phyloP scores from a whole-genome alignment of 2,888 invertebrate species.

The Atethmia centrago region DNA sequence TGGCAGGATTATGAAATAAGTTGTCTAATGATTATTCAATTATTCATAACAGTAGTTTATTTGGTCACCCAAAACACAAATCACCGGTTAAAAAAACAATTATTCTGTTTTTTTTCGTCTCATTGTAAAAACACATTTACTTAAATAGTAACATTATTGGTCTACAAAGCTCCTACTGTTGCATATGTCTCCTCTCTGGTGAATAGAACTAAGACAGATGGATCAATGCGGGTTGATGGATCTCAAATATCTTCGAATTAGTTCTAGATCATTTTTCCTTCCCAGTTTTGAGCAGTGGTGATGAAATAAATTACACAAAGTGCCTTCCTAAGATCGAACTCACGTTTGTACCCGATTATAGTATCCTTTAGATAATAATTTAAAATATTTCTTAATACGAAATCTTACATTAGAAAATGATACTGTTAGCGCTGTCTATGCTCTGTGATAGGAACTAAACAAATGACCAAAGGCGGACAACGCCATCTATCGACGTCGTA shows the following conservation, averaged over 20 bases:
- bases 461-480: neutral
- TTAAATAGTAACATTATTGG: neutral
- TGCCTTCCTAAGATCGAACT: neutral
- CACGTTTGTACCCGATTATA: neutral
- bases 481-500: conserved; percentile 8
- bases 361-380: too few species aligned
- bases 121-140: too few species aligned
- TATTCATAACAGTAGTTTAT: neutral
- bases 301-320: neutral
- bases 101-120: too few species aligned
- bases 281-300: neutral
- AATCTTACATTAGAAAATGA: neutral
- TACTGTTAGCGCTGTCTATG: conserved; percentile 18
- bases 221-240: neutral
- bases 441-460: neutral
- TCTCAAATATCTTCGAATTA: neutral
- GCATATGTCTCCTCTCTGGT: neutral
- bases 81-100: too few species aligned
- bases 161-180: too few species aligned
- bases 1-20: neutral
- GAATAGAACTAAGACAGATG: too few species aligned
- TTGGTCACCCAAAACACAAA: neutral
- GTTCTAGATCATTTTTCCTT: neutral
- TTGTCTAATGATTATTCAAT: neutral
- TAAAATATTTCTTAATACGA: neutral